phyloP scores from a whole-genome alignment of 2,113 vertebrate species.

The Siniperca chuatsi region DNA sequence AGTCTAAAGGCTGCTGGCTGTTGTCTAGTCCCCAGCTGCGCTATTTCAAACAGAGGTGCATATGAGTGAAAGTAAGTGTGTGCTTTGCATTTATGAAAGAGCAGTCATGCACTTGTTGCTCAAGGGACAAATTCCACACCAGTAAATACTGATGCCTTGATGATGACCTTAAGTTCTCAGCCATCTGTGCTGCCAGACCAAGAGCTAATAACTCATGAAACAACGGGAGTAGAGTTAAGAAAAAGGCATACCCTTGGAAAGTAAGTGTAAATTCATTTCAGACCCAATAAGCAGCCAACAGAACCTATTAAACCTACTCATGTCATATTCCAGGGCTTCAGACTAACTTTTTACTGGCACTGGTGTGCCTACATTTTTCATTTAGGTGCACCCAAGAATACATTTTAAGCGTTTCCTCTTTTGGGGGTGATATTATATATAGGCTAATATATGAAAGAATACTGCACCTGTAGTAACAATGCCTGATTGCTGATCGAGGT shows the following conservation, averaged over 20 bases:
- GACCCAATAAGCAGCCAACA: neutral
- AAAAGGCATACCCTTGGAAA: neutral
- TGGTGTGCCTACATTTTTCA: too few species aligned
- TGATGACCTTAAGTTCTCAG: neutral
- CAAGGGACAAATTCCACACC: neutral
- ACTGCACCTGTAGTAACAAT: too few species aligned
- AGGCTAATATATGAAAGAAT: too few species aligned
- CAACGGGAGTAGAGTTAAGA: neutral
- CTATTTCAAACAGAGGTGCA: conserved; percentile 7
- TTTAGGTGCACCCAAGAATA: too few species aligned
- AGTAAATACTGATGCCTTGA: neutral
- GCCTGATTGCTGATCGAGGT: too few species aligned
- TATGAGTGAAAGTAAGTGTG: neutral
- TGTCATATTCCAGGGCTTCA: too few species aligned
- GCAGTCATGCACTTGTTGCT: neutral
- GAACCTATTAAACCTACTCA: neutral
- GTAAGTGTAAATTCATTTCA: neutral
- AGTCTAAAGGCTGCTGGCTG: conserved; percentile 9
- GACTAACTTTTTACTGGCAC: too few species aligned
- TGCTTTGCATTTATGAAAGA: conserved; percentile 5
- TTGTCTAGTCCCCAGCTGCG: conserved; percentile 9
- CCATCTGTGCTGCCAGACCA: too few species aligned
- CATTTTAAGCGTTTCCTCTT: too few species aligned
- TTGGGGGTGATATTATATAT: too few species aligned
- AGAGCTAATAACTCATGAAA: neutral